phyloP scores from a whole-genome alignment of 2,888 invertebrate species.

The Drosophila nr. perissopoda region DNA sequence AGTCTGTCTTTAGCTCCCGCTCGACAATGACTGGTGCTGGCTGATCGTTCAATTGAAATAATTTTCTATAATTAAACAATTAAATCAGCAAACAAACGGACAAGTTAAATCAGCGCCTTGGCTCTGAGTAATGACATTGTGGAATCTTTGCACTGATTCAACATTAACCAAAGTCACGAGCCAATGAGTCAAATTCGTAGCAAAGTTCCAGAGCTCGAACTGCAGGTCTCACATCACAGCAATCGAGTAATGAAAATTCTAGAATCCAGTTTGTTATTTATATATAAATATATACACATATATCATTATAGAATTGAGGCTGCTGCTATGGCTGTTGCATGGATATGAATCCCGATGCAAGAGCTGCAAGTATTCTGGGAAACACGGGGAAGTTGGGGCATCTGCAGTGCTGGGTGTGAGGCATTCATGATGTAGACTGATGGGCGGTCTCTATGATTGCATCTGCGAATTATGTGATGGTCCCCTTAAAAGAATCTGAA shows the following conservation, averaged over 20 bases:
- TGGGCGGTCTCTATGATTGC: conserved; percentile 47
- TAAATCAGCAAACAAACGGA: conserved; percentile 56
- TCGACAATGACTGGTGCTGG: neutral
- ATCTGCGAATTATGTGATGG: conserved; percentile 26
- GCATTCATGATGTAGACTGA: conserved; percentile 50
- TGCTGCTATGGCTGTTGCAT: neutral
- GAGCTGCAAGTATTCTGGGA: conserved; percentile 49
- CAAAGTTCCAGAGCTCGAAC: conserved; percentile 12
- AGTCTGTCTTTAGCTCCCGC: conserved; percentile 3
- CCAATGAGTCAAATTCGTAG: conserved; percentile 42
- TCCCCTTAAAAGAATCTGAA: conserved; percentile 47
- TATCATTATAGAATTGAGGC: conserved; percentile 6
- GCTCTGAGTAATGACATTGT: conserved; percentile 52
- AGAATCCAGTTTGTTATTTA: neutral
- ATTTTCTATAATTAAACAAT: conserved; percentile 77
- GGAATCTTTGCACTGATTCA: conserved; percentile 27
- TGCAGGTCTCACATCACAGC: neutral
- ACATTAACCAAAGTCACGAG: conserved; percentile 46
- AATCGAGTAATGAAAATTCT: neutral
- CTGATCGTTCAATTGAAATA: conserved; percentile 59
- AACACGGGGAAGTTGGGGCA: conserved; percentile 5
- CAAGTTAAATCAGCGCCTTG: conserved; percentile 21
- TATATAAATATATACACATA: neutral
- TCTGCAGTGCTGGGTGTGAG: conserved; percentile 32
- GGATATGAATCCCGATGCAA: neutral